phyloP scores from a whole-genome alignment of 2,888 invertebrate species.

The Schrankia costaestrigalis region DNA sequence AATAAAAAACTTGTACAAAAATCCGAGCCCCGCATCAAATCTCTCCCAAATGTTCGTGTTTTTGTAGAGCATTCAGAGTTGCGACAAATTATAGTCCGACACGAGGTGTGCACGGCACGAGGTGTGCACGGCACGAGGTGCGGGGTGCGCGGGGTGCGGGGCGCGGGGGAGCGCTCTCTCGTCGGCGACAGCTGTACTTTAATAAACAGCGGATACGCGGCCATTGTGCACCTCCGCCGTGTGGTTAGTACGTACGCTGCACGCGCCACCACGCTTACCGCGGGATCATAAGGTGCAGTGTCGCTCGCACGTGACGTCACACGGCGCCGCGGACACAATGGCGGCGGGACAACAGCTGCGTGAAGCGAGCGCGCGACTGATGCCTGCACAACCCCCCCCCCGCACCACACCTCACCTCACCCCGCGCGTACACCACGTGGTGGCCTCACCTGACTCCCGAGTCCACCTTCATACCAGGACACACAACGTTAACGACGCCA shows the following conservation, averaged over 20 bases:
- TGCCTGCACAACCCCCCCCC: too few species aligned
- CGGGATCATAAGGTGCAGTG: neutral
- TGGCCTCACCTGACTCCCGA: neutral
- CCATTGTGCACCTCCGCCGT: slow-evolving; percentile 33
- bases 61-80: neutral
- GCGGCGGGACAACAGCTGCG: slow-evolving; percentile 22
- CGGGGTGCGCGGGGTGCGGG: too few species aligned
- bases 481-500: too few species aligned
- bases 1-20: too few species aligned
- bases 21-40: neutral
- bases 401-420: neutral
- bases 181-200: slow-evolving; percentile 32
- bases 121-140: too few species aligned
- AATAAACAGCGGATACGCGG: slow-evolving; percentile 31
- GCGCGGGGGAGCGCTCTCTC: slow-evolving; percentile 16
- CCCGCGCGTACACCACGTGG: too few species aligned
- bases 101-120: too few species aligned
- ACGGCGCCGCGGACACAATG: slow-evolving; percentile 3
- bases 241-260: slow-evolving; percentile 11
- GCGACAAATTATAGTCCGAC: slow-evolving; percentile 4
- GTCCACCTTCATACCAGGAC: too few species aligned
- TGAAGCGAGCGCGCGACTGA: slow-evolving; percentile 13
- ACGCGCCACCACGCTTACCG: neutral
- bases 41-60: neutral
- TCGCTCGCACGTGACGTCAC: neutral